Evolutionary conservation across 35 echinoderm and acorn worm species (phyloP), one percentile per base, ranked within the genome.

Genomic region (Strongylocentrotus purpuratus): DNA sequence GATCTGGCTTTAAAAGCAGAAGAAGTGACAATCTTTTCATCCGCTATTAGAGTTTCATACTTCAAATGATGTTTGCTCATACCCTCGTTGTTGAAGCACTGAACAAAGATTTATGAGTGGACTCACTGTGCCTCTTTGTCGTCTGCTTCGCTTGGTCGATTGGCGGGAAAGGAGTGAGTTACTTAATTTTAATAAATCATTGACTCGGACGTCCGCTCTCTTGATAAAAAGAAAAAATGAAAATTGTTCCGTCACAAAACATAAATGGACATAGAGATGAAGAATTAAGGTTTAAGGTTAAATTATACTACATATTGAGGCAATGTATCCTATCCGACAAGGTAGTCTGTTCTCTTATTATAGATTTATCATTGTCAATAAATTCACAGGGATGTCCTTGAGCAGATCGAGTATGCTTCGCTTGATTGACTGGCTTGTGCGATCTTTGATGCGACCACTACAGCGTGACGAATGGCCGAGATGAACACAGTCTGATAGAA

Each of bases 41-140:
- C 65, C 22, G 22, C 20, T 28, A 78, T 78, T 78, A 78, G 65
- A 78, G 65, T 78, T 9, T 78, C 28, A n/a, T 15, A 28, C 28
- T 78, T n/a, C 65, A n/a, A 78, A 78, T 78, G 20, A 78, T 78
- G 65, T 78, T 78, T 78, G 65, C 25, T 78, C 65, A 78, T n/a
- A n/a, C 65, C 65, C 65, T 78, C 28, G 65, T 78, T 78, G 65
- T 78, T 78, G 65, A 78, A 78, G 22, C 20, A 22, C 65, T 78
- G 65, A 28, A 78, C 65, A 78, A 78, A 78, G 65, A 78, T 78
- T 78, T 78, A 78, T 78, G 65, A 78, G 65, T 78, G 22, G 28
- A 78, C 25, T 78, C 22, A 78, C 20, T 78, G 25, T 31, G 20
- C 7, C 65, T 28, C 65, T 78, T 28, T 55, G 11, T 13, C 15